A percentile compares a stretch with the other conserved stretches of the same genome.
Evolutionary conservation across 1,140 invertebrate genomes (phyloP).

Genomic region (Pogonomyrmex californicus): DNA sequence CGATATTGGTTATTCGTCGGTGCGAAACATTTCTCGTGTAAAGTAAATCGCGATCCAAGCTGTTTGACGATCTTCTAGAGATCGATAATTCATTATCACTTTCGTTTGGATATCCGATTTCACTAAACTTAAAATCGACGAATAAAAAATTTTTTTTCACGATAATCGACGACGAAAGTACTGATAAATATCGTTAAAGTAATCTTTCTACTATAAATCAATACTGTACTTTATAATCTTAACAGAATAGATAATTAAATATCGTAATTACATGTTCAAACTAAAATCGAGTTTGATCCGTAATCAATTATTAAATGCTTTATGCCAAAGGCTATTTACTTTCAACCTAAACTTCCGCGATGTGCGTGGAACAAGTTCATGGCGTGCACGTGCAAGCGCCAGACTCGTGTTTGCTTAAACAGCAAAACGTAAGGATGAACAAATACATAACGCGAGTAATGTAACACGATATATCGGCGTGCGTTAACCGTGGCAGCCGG

Average conservation of each 20-base stretch:
- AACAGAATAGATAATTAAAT: slow-evolving; percentile 64
- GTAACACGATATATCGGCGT: slow-evolving; percentile 52
- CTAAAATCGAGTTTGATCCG: slow-evolving; percentile 66
- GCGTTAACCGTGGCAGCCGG: slow-evolving; percentile 25
- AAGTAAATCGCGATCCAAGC: background rate
- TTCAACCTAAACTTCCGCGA: slow-evolving; percentile 45
- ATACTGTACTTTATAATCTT: background rate
- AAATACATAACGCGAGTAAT: slow-evolving; percentile 37
- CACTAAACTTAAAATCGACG: background rate
- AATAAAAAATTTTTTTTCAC: background rate
- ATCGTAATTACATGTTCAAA: slow-evolving; percentile 40
- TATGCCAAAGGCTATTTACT: slow-evolving; percentile 73
- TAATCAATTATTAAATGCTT: slow-evolving; percentile 74
- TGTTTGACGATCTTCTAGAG: background rate
- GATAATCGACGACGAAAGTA: background rate
- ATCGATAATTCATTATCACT: background rate
- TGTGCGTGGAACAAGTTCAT: background rate
- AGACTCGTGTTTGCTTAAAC: slow-evolving; percentile 28
- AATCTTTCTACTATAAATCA: background rate
- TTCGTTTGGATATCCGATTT: background rate
- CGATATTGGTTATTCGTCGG: slow-evolving; percentile 28
- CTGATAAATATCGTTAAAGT: background rate
- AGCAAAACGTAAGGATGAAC: slow-evolving; percentile 34
- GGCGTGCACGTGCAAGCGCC: background rate
- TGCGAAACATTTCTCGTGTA: background rate